Percentiles rank a stretch among this genome's conserved stretches.
phyloP scores from a whole-genome alignment of 1,140 invertebrate genomes.

The Plutomurus gul region DNA sequence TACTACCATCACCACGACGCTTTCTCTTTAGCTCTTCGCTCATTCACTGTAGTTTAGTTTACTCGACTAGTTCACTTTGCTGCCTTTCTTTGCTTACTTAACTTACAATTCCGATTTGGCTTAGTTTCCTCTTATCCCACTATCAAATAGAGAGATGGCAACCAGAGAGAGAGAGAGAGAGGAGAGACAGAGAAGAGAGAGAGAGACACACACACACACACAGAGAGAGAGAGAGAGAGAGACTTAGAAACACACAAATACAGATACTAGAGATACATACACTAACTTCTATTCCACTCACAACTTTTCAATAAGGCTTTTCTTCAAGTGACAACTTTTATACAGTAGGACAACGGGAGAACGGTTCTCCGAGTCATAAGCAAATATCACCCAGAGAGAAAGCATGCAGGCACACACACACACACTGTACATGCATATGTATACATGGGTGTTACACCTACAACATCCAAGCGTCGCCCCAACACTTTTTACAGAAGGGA shows the following conservation, averaged over 20 bases:
- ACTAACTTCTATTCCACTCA: conserved; percentile 3
- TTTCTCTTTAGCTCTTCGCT: neutral
- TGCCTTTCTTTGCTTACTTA: conserved; percentile 10
- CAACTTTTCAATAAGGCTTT: conserved; percentile 7
- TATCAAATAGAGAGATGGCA: neutral
- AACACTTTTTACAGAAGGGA: too few species aligned
- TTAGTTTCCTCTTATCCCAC: neutral
- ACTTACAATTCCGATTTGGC: conserved; percentile 28
- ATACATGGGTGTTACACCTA: too few species aligned
- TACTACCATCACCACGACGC: neutral
- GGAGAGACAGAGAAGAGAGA: neutral
- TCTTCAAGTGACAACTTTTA: neutral
- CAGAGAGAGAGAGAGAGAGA: neutral
- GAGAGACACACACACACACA: neutral
- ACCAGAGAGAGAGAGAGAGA: too few species aligned
- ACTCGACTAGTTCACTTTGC: neutral
- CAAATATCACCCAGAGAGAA: too few species aligned
- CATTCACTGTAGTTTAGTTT: neutral
- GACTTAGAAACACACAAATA: neutral
- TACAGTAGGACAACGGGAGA: too few species aligned
- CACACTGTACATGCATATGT: too few species aligned
- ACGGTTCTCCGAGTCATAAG: too few species aligned
- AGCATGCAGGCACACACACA: too few species aligned
- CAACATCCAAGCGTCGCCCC: too few species aligned
- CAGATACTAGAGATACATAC: neutral